phyloP scores from a whole-genome alignment of 2,888 invertebrate genomes.

The Microctonus brassicae region DNA sequence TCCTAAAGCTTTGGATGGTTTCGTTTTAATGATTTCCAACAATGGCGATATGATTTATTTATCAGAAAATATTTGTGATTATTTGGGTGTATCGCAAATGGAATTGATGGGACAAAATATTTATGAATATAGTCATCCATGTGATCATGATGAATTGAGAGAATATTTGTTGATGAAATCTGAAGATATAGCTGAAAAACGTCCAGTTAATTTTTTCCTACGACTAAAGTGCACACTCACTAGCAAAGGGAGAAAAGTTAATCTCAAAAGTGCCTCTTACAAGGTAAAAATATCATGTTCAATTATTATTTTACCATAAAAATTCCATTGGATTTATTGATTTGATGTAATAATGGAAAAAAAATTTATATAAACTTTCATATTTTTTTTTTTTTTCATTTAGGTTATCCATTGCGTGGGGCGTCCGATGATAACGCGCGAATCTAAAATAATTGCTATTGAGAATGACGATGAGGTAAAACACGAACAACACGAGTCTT shows the following conservation, averaged over 20 bases:
- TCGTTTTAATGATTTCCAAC: slow-evolving; percentile 86
- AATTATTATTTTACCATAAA: neutral
- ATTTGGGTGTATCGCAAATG: slow-evolving; percentile 93
- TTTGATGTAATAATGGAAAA: too few species aligned
- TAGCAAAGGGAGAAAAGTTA: slow-evolving; percentile 94
- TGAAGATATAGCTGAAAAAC: slow-evolving; percentile 65
- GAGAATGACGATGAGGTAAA: neutral
- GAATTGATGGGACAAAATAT: slow-evolving; percentile 96
- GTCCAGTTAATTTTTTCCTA: slow-evolving; percentile 77
- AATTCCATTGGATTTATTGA: too few species aligned
- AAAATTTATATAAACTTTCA: too few species aligned
- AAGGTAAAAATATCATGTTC: too few species aligned
- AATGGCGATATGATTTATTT: slow-evolving; percentile 94
- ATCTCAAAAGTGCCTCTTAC: slow-evolving; percentile 94
- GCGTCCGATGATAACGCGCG: slow-evolving; percentile 74
- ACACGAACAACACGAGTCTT: neutral
- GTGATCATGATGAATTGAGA: slow-evolving; percentile 92
- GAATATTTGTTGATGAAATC: slow-evolving; percentile 74
- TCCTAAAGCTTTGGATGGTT: slow-evolving; percentile 90
- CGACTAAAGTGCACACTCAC: slow-evolving; percentile 95
- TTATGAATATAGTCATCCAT: slow-evolving; percentile 94
- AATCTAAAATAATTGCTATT: neutral
- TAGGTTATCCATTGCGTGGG: slow-evolving; percentile 93
- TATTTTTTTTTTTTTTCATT: slow-evolving; percentile 22
- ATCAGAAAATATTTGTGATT: slow-evolving; percentile 91